phyloP scores from a whole-genome alignment of 2,797 vertebrate species.

The Cirrhinus molitorella region DNA sequence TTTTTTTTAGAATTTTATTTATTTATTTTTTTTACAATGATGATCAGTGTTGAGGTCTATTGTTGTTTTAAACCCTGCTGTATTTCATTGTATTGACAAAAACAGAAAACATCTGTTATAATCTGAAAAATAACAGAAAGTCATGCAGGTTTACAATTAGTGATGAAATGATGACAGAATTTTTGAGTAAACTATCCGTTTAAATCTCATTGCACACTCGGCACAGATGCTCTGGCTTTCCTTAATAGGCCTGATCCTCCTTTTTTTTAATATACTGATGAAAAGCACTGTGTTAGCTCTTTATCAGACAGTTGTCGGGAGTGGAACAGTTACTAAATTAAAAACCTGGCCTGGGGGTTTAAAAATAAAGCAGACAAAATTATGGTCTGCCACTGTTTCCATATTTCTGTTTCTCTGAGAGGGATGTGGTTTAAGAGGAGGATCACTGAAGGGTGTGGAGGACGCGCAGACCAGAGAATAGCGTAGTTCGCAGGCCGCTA shows the following conservation, averaged over 20 bases:
- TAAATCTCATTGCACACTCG: neutral
- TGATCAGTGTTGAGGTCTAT: neutral
- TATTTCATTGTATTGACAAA: neutral
- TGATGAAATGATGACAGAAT: neutral
- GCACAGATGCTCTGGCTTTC: neutral
- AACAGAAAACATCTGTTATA: neutral
- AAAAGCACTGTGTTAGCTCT: slow-evolving; percentile 29
- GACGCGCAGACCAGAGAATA: slow-evolving; percentile 25
- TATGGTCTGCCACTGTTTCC: slow-evolving; percentile 54
- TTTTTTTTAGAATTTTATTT: neutral
- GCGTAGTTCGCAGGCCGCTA: neutral
- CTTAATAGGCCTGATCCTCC: neutral
- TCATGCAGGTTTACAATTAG: neutral
- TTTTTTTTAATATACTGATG: slow-evolving; percentile 8
- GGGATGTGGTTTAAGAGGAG: slow-evolving; percentile 54
- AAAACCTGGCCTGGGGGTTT: slow-evolving; percentile 51
- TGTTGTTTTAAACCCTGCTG: neutral
- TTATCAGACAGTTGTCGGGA: slow-evolving; percentile 29
- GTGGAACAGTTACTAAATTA: slow-evolving; percentile 52
- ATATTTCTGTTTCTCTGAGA: slow-evolving; percentile 46
- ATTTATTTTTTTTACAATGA: neutral
- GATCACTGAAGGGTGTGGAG: slow-evolving; percentile 39
- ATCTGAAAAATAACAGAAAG: neutral
- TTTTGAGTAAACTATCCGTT: neutral
- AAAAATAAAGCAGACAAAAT: slow-evolving; percentile 60